Evolutionary conservation across 2,113 vertebrate genomes (phyloP).

Genomic region (Acrocephalus kingi): DNA sequence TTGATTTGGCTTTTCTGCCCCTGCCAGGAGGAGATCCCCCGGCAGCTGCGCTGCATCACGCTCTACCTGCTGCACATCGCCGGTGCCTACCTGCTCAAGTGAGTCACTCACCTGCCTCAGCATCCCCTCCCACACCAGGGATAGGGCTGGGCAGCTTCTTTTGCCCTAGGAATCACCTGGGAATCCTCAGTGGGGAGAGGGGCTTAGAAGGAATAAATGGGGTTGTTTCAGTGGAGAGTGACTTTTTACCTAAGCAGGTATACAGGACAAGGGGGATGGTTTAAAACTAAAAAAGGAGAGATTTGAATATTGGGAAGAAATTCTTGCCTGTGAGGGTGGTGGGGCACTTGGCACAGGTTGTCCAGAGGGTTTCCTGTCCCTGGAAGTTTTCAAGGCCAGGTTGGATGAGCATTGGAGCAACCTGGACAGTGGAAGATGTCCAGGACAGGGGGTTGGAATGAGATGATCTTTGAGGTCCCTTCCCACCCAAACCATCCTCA

Average conservation of each 20-base stretch:
- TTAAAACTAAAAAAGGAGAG: background rate
- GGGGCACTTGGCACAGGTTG: background rate
- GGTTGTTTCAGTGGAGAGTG: background rate
- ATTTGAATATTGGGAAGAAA: background rate
- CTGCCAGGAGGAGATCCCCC: constrained; percentile 91
- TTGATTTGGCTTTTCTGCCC: background rate
- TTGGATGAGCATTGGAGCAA: background rate
- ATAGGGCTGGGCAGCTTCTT: background rate
- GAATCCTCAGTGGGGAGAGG: rapidly evolving
- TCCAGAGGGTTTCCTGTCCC: background rate
- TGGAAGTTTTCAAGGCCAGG: background rate
- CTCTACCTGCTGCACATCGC: constrained; percentile 92
- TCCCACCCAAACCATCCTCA: background rate
- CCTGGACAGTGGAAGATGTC: background rate
- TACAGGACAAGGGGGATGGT: background rate
- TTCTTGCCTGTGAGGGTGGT: background rate
- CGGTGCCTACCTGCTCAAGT: constrained; percentile 95
- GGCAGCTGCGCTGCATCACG: constrained; percentile 89
- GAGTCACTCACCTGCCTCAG: constrained; percentile 57
- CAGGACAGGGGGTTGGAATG: background rate
- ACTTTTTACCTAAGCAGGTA: background rate
- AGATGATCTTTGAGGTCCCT: background rate
- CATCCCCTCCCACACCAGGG: rapidly evolving
- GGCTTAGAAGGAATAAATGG: background rate
- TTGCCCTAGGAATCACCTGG: background rate